Evolutionary conservation across 2,113 vertebrate species (phyloP), one percentile per base, ranked within the genome.

Genomic region (Dendrocopos noguchii): DNA sequence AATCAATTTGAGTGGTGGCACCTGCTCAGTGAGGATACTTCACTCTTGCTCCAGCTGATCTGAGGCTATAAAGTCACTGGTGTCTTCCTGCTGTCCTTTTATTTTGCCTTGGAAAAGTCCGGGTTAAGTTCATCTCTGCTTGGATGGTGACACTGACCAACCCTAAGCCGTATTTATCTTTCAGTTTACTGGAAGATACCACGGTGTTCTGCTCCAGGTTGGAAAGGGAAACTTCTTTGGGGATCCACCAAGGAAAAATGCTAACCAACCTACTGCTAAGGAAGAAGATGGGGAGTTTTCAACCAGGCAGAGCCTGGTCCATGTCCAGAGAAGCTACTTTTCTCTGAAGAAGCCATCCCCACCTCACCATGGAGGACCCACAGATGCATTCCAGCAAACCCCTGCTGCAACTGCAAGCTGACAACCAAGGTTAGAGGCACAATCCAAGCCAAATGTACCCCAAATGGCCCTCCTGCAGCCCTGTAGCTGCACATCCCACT

Each of bases 371-470:
- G 12, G 52, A 50, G 25, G 29, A 31, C 15, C 3, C 27, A 34
- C 9, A 16, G 55, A 42, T 18, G 36, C 15, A 72, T 5, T 14
- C 10, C 53, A 64, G 47, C n/a, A 87, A 34, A 10, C 2, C 3
- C 7, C 1, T 4, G 1, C 7, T 0, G 14, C 0, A 2, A 50
- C 13, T 78, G 27, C 59, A 9, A 9, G 21, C 33, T 71, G 61
- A 59, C 29, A 85, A 74, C 63, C 7, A 10, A 6, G 2, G 25
- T 60, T 31, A 65, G 46, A 66, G n/a, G 9, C 5, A 36, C 10
- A n/a, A 29, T 19, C 33, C 39, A 33, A 77, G 18, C 5, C 15
- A 4, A 17, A 0, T 0, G 1, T 24, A 34, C 8, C 31, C 44
- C 4, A 44, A 16, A 55, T 1, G 1, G 57, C 19, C 65, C 78